A percentile compares a stretch with the other conserved stretches of the same genome.
These are phyloP conservation scores for Hoplostethus mediterraneus DNA, from an alignment of 2,797 vertebrate genomes.

Conservation along the genomic window DNA sequence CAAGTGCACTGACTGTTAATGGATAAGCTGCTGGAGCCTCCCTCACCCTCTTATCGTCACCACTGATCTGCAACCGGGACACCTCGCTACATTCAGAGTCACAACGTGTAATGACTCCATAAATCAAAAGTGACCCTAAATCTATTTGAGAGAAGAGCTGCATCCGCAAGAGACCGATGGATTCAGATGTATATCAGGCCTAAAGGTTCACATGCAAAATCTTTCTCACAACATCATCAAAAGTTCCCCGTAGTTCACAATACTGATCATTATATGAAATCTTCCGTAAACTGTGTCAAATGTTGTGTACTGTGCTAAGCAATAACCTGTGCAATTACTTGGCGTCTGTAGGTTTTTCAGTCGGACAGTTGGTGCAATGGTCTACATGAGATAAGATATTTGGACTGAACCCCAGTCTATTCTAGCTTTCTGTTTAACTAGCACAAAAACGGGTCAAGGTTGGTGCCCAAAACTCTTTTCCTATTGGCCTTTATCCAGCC, in stretches of 20 bases:
- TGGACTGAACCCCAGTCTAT: constrained; percentile 34
- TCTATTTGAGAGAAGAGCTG: neutral
- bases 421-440: constrained; percentile 41
- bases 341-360: neutral
- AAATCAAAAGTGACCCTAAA: neutral
- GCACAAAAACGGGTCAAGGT: constrained; percentile 9
- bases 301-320: neutral
- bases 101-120: neutral
- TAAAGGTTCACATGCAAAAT: neutral
- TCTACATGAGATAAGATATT: constrained; percentile 46
- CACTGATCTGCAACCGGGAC: constrained; percentile 6
- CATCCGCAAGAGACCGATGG: neutral
- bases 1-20: constrained; percentile 74
- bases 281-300: neutral
- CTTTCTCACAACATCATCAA: neutral
- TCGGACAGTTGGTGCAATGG: constrained; percentile 45
- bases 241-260: neutral
- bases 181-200: neutral
- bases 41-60: constrained; percentile 51
- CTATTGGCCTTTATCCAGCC: constrained; percentile 5
- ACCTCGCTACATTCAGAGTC: neutral
- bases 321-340: constrained; percentile 6
- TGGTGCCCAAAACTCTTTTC: constrained; percentile 23
- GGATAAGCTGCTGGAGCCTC: constrained; percentile 58
- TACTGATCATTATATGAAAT: neutral